phyloP scores from a whole-genome alignment of 2,113 vertebrate genomes.

The Pomatorhinus ruficollis region DNA sequence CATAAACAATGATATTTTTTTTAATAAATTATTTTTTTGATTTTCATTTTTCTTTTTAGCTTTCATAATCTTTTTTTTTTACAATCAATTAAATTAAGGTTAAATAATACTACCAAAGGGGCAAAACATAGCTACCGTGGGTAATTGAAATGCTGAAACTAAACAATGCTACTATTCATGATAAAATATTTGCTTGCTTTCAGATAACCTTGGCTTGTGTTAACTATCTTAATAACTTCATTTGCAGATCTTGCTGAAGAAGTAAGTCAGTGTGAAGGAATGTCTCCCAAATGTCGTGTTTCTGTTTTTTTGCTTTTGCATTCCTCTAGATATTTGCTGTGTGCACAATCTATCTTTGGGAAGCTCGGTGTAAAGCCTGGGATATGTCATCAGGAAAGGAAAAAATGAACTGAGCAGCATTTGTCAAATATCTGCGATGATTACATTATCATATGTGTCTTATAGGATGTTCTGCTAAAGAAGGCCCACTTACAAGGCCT shows the following conservation, averaged over 20 bases:
- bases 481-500: background rate
- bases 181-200: constrained; percentile 2
- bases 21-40: background rate
- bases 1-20: background rate
- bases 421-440: constrained; percentile 61
- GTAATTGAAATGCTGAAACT: background rate
- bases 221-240: background rate
- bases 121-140: background rate
- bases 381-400: constrained; percentile 51
- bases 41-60: background rate
- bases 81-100: background rate
- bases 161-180: background rate
- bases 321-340: constrained; percentile 31
- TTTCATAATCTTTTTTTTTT: background rate
- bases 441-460: constrained; percentile 65
- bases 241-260: constrained; percentile 28
- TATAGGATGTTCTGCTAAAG: constrained; percentile 22
- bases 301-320: constrained; percentile 35
- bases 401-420: constrained; percentile 59
- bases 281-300: background rate
- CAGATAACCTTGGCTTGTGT: background rate
- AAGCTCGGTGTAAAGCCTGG: constrained; percentile 47
- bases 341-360: constrained; percentile 28
- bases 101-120: background rate
- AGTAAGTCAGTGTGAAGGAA: background rate